phyloP scores from a whole-genome alignment of 2,797 vertebrate genomes.

The Myiothlypis chrysogaster region DNA sequence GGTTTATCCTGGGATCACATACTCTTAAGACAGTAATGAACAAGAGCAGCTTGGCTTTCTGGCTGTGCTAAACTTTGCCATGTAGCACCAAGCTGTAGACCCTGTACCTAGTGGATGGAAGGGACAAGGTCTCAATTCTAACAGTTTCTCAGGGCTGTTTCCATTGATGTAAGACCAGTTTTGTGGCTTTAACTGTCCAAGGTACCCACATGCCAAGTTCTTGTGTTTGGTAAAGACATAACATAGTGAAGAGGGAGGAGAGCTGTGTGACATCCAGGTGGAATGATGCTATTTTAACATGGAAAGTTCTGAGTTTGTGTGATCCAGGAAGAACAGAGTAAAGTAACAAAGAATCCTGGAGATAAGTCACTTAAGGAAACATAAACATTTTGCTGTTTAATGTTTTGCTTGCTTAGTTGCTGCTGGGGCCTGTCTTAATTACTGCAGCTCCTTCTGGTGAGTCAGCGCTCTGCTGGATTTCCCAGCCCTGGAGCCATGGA shows the following conservation, averaged over 20 bases:
- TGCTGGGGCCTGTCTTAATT: slow-evolving; percentile 31
- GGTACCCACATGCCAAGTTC: neutral
- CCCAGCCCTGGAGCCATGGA: slow-evolving; percentile 36
- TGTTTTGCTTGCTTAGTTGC: slow-evolving; percentile 25
- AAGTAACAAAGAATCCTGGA: neutral
- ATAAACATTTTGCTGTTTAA: neutral
- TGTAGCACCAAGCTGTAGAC: neutral
- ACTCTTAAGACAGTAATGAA: neutral
- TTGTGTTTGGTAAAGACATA: neutral
- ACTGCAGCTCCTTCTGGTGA: slow-evolving; percentile 31
- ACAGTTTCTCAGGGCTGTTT: neutral
- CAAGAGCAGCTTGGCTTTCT: neutral
- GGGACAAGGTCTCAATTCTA: neutral
- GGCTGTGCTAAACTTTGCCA: neutral
- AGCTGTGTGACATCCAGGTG: neutral
- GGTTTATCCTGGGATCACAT: neutral
- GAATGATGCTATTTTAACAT: rapidly evolving
- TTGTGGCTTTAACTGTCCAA: neutral
- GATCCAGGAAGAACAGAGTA: neutral
- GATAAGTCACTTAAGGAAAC: slow-evolving; percentile 25
- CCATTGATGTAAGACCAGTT: neutral
- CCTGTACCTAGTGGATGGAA: neutral
- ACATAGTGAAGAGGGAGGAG: neutral
- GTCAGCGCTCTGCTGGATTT: slow-evolving; percentile 34
- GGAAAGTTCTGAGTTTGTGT: neutral